Evolutionary conservation across 1,140 invertebrate species (phyloP).

Genomic region (Artemia franciscana): DNA sequence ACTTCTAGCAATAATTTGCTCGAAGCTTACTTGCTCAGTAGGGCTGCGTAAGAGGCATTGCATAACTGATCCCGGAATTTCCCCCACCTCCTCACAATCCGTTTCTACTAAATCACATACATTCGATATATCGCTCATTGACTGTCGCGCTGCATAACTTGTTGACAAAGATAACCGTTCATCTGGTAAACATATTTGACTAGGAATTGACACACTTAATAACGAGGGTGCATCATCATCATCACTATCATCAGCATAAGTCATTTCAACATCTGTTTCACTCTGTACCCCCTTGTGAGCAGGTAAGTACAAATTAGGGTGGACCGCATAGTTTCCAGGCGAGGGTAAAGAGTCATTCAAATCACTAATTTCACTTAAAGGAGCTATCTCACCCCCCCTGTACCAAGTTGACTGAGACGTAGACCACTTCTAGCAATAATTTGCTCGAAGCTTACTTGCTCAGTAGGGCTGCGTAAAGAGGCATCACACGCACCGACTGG

Average conservation of each 20-base stretch:
- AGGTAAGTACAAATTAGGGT: conserved; percentile 63
- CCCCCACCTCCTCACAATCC: conserved; percentile 36
- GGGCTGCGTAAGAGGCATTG: too few relatives aligned
- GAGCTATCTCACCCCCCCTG: conserved; percentile 25
- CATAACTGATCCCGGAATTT: conserved; percentile 1
- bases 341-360: conserved; percentile 20
- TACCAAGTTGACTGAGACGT: conserved; percentile 26
- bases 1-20: too few relatives aligned
- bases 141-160: conserved; percentile 33
- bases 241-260: conserved; percentile 19
- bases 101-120: conserved; percentile 59
- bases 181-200: conserved; percentile 17
- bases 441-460: conserved; percentile 7
- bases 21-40: too few relatives aligned
- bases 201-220: conserved; percentile 14
- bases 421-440: conserved; percentile 8
- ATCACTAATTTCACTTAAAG: conserved; percentile 19
- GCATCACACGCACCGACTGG: conserved; percentile 4
- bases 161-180: conserved; percentile 47
- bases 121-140: conserved; percentile 55
- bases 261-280: conserved; percentile 13
- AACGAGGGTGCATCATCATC: conserved; percentile 28
- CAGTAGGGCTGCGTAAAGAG: background rate
- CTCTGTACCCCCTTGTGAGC: conserved; percentile 35
- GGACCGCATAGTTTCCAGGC: conserved; percentile 46